Evolutionary conservation across 2,888 invertebrate species (phyloP), one percentile per base, ranked within the genome.

Genomic region (Drosophila vallismaia): DNA sequence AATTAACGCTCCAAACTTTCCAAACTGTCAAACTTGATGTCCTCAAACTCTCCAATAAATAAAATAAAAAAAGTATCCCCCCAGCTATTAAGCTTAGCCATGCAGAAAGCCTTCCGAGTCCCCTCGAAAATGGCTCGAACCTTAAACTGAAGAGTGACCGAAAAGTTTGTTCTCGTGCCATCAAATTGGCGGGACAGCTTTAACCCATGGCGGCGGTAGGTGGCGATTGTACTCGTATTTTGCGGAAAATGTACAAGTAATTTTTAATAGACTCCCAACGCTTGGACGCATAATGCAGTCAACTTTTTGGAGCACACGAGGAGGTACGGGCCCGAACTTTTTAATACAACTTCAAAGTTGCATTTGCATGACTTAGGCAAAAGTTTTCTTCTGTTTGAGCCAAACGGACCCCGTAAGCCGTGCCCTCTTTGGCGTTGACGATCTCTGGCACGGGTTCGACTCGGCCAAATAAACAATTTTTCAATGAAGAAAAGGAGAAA

Each of bases 391-490:
- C 28, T 83, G 68, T 67, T 84, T 58, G 70, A 79, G 59, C 56
- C 69, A 45, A 42, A 19, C 64, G 63, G 55, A 64, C 58, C 64
- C 38, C 52, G 60, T 54, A 50, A 48, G 19, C 28, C 28, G 28
- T 28, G 5, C 38, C 36, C 28, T 12, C 6, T n/a, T 36, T n/a
- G n/a, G 71, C 51, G 58, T 66, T 53, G 57, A 38, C 52, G 86
- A 71, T 76, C 74, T 76, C 64, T 78, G 67, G 72, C 72, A 70
- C 69, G 75, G 71, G 73, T 72, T 74, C 69, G 56, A 70, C 78
- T 81, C 69, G 77, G 55, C 60, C 77, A 82, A 83, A 83, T 83
- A 83, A 83, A 87, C 82, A 83, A 82, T 85, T 85, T 87, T 87
- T 85, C 82, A 87, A 79, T 82, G 87, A 75, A 78, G 72, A 71